phyloP scores from a whole-genome alignment of 2,797 vertebrate genomes.

The Cuculus canorus region DNA sequence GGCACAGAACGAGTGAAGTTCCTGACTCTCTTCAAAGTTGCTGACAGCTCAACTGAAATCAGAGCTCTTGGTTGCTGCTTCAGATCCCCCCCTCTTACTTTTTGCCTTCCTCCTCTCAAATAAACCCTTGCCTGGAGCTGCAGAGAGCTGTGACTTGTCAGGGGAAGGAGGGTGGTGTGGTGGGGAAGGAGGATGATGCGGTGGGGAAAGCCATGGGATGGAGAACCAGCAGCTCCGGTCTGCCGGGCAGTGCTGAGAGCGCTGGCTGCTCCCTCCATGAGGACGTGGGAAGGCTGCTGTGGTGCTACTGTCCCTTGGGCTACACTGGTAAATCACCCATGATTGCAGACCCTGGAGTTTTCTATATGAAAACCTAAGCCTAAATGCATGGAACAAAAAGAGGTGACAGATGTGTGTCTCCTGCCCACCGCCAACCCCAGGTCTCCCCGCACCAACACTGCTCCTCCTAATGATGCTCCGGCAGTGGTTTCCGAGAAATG shows the following conservation, averaged over 20 bases:
- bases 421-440: fast-evolving
- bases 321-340: background rate
- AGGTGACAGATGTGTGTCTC: background rate
- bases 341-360: fast-evolving
- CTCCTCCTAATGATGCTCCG: background rate
- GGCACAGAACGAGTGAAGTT: fast-evolving
- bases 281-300: background rate
- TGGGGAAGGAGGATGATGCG: background rate
- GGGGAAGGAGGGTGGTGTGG: background rate
- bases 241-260: fast-evolving
- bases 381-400: background rate
- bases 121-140: background rate
- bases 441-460: background rate
- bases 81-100: background rate
- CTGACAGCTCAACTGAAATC: background rate
- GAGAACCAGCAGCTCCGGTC: background rate
- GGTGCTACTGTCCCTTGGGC: background rate
- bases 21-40: background rate
- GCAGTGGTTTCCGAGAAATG: fast-evolving
- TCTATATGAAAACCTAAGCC: background rate
- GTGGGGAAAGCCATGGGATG: fast-evolving
- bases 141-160: background rate
- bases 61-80: background rate
- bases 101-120: background rate
- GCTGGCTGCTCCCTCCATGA: background rate